Conservation (phyloP, 2,113 vertebrate genomes). For the Chionis minor region DNA sequence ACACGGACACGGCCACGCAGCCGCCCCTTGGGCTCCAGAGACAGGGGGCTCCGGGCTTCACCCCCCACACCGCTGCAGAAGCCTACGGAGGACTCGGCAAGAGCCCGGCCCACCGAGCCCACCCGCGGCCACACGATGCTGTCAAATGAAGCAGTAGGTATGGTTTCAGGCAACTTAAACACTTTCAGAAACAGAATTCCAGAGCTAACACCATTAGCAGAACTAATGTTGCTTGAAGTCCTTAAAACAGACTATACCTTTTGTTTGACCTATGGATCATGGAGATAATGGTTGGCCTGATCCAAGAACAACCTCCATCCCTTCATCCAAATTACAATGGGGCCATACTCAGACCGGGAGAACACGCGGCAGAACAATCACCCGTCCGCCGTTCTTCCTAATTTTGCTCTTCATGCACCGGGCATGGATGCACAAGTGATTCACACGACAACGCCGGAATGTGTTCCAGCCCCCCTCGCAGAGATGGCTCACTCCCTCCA, state of each 20-base stretch:
- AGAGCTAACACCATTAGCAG: neutral
- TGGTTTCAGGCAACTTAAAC: neutral
- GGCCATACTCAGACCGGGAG: neutral
- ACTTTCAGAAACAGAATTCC: neutral
- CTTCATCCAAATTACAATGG: neutral
- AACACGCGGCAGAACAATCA: fast-evolving
- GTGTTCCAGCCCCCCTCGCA: neutral
- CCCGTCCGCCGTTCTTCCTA: neutral
- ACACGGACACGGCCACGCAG: neutral
- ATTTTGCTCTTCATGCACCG: neutral
- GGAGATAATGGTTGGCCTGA: neutral
- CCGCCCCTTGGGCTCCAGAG: neutral
- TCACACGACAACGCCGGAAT: fast-evolving
- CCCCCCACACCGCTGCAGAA: neutral
- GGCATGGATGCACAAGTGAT: neutral
- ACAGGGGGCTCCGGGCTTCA: neutral
- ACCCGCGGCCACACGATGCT: neutral
- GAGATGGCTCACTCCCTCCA: neutral
- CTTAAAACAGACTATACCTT: neutral
- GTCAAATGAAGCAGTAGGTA: neutral
- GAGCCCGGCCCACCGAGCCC: neutral
- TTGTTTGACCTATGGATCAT: neutral
- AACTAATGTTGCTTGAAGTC: neutral
- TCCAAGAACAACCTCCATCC: neutral
- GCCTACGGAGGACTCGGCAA: neutral